Evolutionary conservation across 2,113 vertebrate genomes (phyloP), one percentile per base, ranked within the genome.

Genomic region (Otus sunia): DNA sequence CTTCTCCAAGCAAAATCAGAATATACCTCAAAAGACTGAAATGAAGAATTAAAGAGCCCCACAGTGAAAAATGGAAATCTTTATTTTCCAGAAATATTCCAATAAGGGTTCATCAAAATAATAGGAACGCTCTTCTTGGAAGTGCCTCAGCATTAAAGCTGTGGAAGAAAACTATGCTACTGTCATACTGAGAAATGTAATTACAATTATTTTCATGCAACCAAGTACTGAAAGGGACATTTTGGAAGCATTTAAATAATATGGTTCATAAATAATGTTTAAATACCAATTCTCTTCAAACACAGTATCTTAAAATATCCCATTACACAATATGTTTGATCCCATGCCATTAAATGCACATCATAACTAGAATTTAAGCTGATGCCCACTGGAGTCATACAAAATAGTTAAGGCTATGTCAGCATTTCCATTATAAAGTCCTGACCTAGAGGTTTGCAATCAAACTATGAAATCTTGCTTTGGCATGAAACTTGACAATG

Each of bases 161-260:
- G n/a, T 53, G n/a, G 64, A 95, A 72, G 60, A 94, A 92, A 96
- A 64, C 15, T 32, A 34, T 19, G 39, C 15, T 50, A 43, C 36
- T 84, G 21, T 26, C 89, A 36, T 79, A 82, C 75, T 66, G 41
- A 92, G 78, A 94, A 92, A 89, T 11, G 32, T 0, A 4, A 91
- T n/a, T 39, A 52, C 52, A 75, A 4, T 56, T 66, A 36, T 85
- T 92, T 93, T 81, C n/a, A 58, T 62, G 66, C 37, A 79, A 73
- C 30, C 67, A 66, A 92, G n/a, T 41, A 82, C 86, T 49, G 80
- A 95, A 90, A 69, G 73, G 74, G 62, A 83, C 47, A 76, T 88
- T 91, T 92, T 67, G 95, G 47, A 92, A 82, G 39, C 37, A 92
- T 76, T 95, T 85, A 95, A 94, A 96, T 86, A 22, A 94, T 47